Percentiles rank a stretch among this genome's conserved stretches.
Evolutionary conservation across 1,140 invertebrate genomes (phyloP).

Genomic region (Laupala kohalensis): DNA sequence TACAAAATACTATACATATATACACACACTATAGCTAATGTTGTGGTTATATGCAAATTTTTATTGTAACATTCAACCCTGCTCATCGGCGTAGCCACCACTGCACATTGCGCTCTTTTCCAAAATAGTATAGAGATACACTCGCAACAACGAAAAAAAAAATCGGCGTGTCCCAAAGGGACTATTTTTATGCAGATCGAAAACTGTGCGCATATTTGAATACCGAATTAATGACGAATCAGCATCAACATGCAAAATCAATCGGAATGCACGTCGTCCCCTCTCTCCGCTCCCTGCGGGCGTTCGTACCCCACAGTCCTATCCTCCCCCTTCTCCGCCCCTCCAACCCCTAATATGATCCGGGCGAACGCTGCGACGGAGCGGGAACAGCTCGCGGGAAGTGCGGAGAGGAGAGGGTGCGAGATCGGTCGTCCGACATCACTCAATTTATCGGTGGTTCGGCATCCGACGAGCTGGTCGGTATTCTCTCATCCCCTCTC

Average conservation of each 20-base stretch:
- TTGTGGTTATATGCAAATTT: neutral
- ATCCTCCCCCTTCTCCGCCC: neutral
- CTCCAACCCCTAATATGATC: too few species aligned
- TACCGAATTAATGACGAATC: slow-evolving; percentile 9
- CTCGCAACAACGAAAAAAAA: slow-evolving; percentile 1
- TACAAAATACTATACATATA: neutral
- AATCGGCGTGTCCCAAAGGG: neutral
- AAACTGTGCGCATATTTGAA: slow-evolving; percentile 6
- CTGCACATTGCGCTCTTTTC: neutral
- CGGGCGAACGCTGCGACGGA: too few species aligned
- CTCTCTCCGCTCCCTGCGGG: neutral
- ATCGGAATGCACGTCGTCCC: neutral
- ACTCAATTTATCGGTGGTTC: too few species aligned
- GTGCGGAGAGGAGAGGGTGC: too few species aligned
- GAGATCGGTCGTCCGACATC: too few species aligned
- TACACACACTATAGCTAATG: neutral
- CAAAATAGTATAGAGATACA: neutral
- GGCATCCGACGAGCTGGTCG: too few species aligned
- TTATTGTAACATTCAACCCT: neutral
- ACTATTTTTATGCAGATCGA: slow-evolving; percentile 5
- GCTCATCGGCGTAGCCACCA: neutral
- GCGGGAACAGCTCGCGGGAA: too few species aligned
- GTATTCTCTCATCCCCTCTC: too few species aligned
- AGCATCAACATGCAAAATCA: slow-evolving; percentile 6
- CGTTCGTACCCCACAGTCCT: neutral